phyloP scores from a whole-genome alignment of 1,140 invertebrate species.

The Drosophila sp. region DNA sequence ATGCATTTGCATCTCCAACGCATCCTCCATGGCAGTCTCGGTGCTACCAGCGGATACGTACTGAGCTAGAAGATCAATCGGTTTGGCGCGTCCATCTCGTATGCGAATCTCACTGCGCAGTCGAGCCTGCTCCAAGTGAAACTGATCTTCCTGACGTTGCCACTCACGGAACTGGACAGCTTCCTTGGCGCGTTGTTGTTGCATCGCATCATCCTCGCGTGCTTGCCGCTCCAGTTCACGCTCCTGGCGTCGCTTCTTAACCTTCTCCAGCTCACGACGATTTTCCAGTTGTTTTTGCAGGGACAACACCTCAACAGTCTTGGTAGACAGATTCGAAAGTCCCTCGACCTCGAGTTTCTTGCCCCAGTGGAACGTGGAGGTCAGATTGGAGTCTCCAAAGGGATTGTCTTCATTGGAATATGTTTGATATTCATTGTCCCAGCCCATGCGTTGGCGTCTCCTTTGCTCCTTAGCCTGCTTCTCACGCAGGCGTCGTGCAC shows the following conservation, averaged over 20 bases:
- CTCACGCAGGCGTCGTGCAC: constrained; percentile 93
- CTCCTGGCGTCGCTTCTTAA: constrained; percentile 95
- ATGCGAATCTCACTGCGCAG: constrained; percentile 97
- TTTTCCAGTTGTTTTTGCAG: constrained; percentile 96
- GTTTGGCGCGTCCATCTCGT: constrained; percentile 97
- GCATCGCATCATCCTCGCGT: constrained; percentile 94
- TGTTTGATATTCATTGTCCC: constrained; percentile 97
- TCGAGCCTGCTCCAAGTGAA: constrained; percentile 95
- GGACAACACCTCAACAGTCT: constrained; percentile 94
- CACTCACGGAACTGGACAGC: constrained; percentile 97
- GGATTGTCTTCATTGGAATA: constrained; percentile 99
- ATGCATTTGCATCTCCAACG: constrained; percentile 99
- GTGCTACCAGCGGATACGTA: constrained; percentile 94
- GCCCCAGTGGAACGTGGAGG: constrained; percentile 97
- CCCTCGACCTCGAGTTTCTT: constrained; percentile 99
- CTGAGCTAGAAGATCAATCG: constrained; percentile 98
- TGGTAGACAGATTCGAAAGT: constrained; percentile 89
- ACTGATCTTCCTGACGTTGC: constrained; percentile 97
- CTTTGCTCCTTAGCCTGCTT: constrained; percentile 96
- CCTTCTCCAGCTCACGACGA: constrained; percentile 94
- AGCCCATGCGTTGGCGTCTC: constrained; percentile 95
- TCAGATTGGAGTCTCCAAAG: constrained; percentile 97
- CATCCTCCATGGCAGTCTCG: constrained; percentile 95
- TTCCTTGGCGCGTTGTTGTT: constrained; percentile 96
- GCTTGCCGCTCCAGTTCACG: constrained; percentile 95